phyloP scores from a whole-genome alignment of 1,140 invertebrate genomes.

The Sycophaga agraensis region DNA sequence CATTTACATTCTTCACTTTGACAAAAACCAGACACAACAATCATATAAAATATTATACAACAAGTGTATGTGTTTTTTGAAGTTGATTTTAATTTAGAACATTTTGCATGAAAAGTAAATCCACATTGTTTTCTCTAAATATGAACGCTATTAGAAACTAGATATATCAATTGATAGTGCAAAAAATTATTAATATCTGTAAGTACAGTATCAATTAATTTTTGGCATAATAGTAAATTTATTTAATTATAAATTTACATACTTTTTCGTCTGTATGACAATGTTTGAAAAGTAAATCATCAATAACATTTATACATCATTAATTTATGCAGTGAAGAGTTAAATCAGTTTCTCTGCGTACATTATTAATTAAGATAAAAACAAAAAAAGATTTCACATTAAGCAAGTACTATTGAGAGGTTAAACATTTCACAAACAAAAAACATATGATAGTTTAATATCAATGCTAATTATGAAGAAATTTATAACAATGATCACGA shows the following conservation, averaged over 20 bases:
- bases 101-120: conserved; percentile 27
- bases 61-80: conserved; percentile 1
- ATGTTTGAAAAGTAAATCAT: background rate
- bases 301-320: conserved; percentile 5
- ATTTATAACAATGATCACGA: too few relatives aligned
- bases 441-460: too few relatives aligned
- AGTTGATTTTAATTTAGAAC: conserved; percentile 9
- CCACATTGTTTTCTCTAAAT: conserved; percentile 3
- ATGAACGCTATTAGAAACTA: conserved; percentile 3
- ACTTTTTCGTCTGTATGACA: background rate
- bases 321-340: conserved; percentile 27
- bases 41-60: background rate
- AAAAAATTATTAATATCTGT: too few relatives aligned
- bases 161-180: background rate
- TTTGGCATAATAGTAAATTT: background rate
- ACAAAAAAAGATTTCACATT: conserved; percentile 18
- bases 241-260: background rate
- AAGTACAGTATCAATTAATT: background rate
- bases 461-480: too few relatives aligned
- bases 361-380: conserved; percentile 8
- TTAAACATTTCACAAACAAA: background rate
- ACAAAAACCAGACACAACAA: background rate
- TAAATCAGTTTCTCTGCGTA: conserved; percentile 17
- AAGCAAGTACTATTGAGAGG: conserved; percentile 13
- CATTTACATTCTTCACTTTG: background rate